Evolutionary conservation across 2,797 vertebrate species (phyloP).

Genomic region (Spizella passerina): DNA sequence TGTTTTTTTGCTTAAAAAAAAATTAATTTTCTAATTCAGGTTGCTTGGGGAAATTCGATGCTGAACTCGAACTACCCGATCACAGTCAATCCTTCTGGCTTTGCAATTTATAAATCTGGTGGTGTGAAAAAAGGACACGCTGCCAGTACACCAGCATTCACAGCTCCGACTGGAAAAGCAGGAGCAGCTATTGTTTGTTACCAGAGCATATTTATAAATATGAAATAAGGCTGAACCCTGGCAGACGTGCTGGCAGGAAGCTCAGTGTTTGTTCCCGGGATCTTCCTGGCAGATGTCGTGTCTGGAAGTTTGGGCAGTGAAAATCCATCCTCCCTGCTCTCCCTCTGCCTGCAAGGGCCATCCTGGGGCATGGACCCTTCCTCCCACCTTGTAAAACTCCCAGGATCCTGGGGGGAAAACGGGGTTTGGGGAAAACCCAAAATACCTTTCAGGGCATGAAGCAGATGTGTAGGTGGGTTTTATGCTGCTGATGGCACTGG

Average conservation of each 20-base stretch:
- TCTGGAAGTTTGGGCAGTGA: background rate
- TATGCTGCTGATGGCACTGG: background rate
- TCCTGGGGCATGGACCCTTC: background rate
- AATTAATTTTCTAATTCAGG: background rate
- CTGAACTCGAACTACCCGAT: background rate
- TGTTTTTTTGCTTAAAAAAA: background rate
- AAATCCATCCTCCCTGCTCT: fast-evolving
- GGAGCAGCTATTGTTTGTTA: conserved; percentile 21
- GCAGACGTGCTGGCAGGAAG: conserved; percentile 7
- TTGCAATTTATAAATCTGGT: conserved; percentile 1
- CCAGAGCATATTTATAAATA: conserved; percentile 9
- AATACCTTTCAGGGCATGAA: background rate
- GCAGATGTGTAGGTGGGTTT: background rate
- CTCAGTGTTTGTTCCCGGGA: background rate
- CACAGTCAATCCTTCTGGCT: conserved; percentile 1
- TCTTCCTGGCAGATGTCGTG: background rate
- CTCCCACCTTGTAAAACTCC: background rate
- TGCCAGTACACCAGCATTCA: background rate
- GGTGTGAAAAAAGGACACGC: background rate
- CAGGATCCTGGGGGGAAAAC: fast-evolving
- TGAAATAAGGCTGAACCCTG: background rate
- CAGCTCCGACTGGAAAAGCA: background rate
- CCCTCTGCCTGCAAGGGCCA: background rate
- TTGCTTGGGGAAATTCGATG: background rate
- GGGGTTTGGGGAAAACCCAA: background rate